Base-by-base conservation (phyloP, 2,888 invertebrate genomes). In the Linyphia triangularis region DNA sequence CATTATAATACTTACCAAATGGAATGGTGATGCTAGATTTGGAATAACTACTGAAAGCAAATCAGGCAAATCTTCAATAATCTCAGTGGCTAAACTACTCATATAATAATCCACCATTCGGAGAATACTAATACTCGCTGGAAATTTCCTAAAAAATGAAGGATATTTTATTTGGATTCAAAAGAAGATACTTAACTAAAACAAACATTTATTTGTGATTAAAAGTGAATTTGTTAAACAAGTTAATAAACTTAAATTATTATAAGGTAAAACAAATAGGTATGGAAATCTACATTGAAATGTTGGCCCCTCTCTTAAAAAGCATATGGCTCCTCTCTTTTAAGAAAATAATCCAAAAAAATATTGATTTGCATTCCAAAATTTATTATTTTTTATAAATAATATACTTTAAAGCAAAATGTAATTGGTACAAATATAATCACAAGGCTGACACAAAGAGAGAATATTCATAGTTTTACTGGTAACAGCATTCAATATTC, bases 21-120 rank as follows among this genome's bases (percentile, higher is more conserved):
- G 95, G 92, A 94, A 95, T 10, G 95, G 95, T 0, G 96, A 96
- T 28, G 94, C 94, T 1, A 96, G 93, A 92, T 96, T 95, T 0
- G 92, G 91, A 79, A 94, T 93, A n/a, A 96, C 92, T 90, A 92
- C 92, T 0, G 93, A 93, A 92, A 95, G 94, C 0, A 95, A 92
- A 90, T 94, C 91, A 85, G 93, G 91, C 78, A 95, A 92, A 26
- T 78, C 85, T 40, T 90, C 90, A 30, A 70, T 22, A 26, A 59
- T n/a, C 16, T 83, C 5, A 22, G 57, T 79, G n/a, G 33, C 13
- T 9, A 51, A 83, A 13, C 51, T 40, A 40, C 85, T 91, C 59
- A 92, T 91, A 84, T 92, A 92, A 5, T 92, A 83, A 84, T 92
- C 92, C 6, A 91, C 91, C 22, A 92, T 77, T 37, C 91, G 91